These are phyloP conservation scores for Poecilia gillii DNA, from an alignment of 2,797 vertebrate species.

Conservation along the genomic window DNA sequence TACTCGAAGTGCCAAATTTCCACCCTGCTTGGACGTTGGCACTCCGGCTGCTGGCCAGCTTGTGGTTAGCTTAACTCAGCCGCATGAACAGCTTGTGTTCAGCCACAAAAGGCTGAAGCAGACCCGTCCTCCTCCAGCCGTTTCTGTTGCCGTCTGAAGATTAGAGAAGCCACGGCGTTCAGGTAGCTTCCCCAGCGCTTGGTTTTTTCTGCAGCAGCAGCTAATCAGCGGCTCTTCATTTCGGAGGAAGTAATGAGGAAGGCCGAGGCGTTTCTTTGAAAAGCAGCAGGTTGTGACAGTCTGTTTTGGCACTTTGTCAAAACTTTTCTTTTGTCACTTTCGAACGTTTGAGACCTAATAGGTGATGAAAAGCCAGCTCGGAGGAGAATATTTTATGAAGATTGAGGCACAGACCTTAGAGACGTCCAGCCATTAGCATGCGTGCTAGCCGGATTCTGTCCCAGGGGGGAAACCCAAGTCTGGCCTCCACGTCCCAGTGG, in stretches of 20 bases:
- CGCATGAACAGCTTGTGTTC: slow-evolving; percentile 48
- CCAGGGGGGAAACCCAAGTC: slow-evolving; percentile 75
- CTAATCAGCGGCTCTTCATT: slow-evolving; percentile 51
- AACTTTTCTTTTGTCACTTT: slow-evolving; percentile 66
- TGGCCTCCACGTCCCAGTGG: slow-evolving; percentile 60
- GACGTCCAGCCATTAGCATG: slow-evolving; percentile 74
- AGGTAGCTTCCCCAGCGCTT: slow-evolving; percentile 38
- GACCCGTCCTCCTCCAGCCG: not conserved
- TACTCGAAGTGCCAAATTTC: slow-evolving; percentile 57
- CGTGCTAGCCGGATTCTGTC: slow-evolving; percentile 69
- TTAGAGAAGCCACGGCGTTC: slow-evolving; percentile 56
- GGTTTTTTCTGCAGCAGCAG: slow-evolving; percentile 56
- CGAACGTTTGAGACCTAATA: slow-evolving; percentile 66
- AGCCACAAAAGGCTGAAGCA: slow-evolving; percentile 22
- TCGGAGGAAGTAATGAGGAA: slow-evolving; percentile 44
- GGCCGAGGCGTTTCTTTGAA: slow-evolving; percentile 45
- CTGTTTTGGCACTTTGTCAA: slow-evolving; percentile 76
- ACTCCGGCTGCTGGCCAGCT: slow-evolving; percentile 32
- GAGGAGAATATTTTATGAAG: slow-evolving; percentile 60
- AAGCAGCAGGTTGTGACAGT: slow-evolving; percentile 57
- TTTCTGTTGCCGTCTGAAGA: slow-evolving; percentile 38
- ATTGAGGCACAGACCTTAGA: slow-evolving; percentile 49
- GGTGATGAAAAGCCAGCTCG: slow-evolving; percentile 68
- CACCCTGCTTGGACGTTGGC: slow-evolving; percentile 32
- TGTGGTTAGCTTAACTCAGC: slow-evolving; percentile 45